These are phyloP conservation scores for Agrotis clavis DNA, from an alignment of 2,888 invertebrate genomes.

Conservation along the genomic window DNA sequence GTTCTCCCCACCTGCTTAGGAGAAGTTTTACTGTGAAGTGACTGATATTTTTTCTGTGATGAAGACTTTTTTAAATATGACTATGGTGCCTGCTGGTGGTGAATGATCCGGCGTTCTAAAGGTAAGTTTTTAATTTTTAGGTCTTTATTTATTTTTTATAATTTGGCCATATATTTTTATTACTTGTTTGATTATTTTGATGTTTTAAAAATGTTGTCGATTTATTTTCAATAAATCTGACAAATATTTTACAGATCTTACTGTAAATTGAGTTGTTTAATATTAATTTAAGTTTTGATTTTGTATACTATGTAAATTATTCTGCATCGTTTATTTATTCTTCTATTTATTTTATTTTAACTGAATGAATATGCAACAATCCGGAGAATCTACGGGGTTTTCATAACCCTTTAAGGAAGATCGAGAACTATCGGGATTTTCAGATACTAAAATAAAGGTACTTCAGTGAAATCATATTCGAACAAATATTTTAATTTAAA, in stretches of 20 bases:
- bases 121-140: conserved; percentile 74
- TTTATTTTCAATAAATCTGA: neutral
- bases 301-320: neutral
- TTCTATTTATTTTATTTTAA: neutral
- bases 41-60: conserved; percentile 66
- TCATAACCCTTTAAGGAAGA: neutral
- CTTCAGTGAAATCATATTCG: neutral
- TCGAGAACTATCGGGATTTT: neutral
- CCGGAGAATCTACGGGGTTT: neutral
- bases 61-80: conserved; percentile 76
- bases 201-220: neutral
- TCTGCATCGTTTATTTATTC: neutral
- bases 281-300: neutral
- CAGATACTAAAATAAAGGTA: neutral
- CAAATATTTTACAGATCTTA: neutral
- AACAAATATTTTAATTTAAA: neutral
- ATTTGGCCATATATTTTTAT: neutral
- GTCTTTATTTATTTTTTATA: neutral
- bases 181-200: neutral
- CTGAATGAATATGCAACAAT: conserved; percentile 7
- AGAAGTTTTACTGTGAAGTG: conserved; percentile 75
- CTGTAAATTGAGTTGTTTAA: neutral
- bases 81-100: conserved; percentile 70
- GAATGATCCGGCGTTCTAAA: conserved; percentile 69
- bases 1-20: conserved; percentile 72